Percentiles rank a stretch among this genome's conserved stretches.
phyloP scores from a whole-genome alignment of 2,113 vertebrate genomes.

The Crotophaga sulcirostris region DNA sequence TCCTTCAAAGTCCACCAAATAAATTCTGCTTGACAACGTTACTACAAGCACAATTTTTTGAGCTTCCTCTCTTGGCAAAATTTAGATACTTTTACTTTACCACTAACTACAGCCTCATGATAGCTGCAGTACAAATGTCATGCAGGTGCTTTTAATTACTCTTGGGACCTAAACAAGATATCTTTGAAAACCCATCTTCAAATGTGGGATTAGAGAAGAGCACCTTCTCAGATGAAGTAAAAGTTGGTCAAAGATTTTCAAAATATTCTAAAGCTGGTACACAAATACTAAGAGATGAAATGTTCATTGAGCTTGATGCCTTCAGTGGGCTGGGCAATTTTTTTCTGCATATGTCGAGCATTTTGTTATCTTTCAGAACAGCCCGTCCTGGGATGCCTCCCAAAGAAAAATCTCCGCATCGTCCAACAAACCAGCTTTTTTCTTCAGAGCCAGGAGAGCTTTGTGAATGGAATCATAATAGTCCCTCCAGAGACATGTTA shows the following conservation, averaged over 20 bases:
- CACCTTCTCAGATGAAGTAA: not conserved
- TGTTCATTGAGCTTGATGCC: not conserved
- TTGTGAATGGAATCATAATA: not conserved
- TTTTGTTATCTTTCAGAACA: slow-evolving; percentile 26
- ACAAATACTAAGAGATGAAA: not conserved
- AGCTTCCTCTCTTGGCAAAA: not conserved
- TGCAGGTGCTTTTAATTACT: not conserved
- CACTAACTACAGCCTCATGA: not conserved
- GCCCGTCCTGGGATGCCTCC: not conserved
- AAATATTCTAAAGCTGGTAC: not conserved
- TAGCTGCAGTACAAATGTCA: not conserved
- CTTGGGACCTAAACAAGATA: not conserved
- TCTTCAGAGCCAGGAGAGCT: not conserved
- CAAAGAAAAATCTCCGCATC: slow-evolving; percentile 7
- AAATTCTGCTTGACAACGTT: not conserved
- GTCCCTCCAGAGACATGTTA: not conserved
- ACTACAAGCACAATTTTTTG: not conserved
- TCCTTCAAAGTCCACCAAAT: not conserved
- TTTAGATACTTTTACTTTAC: not conserved
- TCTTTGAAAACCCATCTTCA: not conserved
- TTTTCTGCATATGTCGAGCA: not conserved
- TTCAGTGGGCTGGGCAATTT: not conserved
- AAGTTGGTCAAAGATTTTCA: not conserved
- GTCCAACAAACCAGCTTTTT: not conserved
- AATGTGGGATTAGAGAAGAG: not conserved